A percentile compares a stretch with the other conserved stretches of the same genome.
Conservation (phyloP, 2,797 vertebrate species). For the Paedocypris micromegethes region DNA sequence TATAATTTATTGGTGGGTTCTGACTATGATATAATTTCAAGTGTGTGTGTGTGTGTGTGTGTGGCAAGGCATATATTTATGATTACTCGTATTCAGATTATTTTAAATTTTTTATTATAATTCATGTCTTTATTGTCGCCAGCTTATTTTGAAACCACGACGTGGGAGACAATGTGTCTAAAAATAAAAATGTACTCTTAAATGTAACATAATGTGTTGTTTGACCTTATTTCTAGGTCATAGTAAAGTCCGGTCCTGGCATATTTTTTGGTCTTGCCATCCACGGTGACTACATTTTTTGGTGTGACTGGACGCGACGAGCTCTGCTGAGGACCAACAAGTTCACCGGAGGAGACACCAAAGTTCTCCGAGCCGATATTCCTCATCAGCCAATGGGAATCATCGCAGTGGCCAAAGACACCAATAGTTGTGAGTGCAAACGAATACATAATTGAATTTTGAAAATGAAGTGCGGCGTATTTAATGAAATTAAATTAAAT, state of each 20-base stretch:
- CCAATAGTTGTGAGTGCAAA: constrained; percentile 89
- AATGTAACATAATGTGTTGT: not conserved
- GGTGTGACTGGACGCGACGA: constrained; percentile 93
- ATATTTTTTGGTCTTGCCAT: constrained; percentile 93
- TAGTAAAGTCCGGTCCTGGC: constrained; percentile 89
- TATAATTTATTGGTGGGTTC: no score
- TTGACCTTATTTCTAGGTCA: constrained; percentile 68
- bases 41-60: no score
- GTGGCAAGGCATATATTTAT: no score
- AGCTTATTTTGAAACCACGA: no score
- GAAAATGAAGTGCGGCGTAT: not conserved
- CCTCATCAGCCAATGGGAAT: constrained; percentile 98
- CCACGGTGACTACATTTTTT: constrained; percentile 92
- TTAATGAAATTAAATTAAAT: no score
- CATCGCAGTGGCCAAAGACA: constrained; percentile 89
- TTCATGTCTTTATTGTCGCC: no score
- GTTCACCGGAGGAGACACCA: constrained; percentile 90
- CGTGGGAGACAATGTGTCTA: no score
- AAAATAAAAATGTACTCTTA: no score
- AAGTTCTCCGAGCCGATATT: constrained; percentile 90
- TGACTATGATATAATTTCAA: no score
- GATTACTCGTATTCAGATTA: no score
- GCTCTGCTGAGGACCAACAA: constrained; percentile 92
- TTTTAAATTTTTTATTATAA: no score
- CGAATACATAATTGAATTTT: not conserved